These are phyloP conservation scores for Portevinia maculata DNA, from an alignment of 2,888 invertebrate species.

Conservation along the genomic window DNA sequence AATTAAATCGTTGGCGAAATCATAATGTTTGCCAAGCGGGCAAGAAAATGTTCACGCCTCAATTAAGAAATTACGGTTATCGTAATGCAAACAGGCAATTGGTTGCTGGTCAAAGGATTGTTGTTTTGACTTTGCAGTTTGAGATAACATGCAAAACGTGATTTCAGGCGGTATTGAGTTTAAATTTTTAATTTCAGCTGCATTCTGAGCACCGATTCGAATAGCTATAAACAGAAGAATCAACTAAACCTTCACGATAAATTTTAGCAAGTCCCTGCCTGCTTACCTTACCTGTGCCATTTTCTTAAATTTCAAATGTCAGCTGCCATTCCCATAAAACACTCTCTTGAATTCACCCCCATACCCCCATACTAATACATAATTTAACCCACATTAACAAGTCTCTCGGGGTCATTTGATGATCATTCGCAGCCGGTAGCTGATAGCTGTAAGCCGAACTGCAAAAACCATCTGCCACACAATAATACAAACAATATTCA, in stretches of 20 bases:
- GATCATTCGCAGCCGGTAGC: constrained; percentile 34
- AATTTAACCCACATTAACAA: constrained; percentile 52
- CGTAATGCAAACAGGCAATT: constrained; percentile 16
- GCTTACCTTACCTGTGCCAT: too few species aligned
- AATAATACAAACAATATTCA: constrained; percentile 68
- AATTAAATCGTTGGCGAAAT: constrained; percentile 59
- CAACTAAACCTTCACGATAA: too few species aligned
- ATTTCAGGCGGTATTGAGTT: too few species aligned
- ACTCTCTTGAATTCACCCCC: background rate
- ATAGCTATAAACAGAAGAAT: too few species aligned
- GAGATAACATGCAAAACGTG: too few species aligned
- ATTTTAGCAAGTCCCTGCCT: too few species aligned
- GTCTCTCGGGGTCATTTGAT: constrained; percentile 49
- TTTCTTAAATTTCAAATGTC: background rate
- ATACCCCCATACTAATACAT: constrained; percentile 6
- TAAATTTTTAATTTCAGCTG: too few species aligned
- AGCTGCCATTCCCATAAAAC: background rate
- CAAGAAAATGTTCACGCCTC: constrained; percentile 52
- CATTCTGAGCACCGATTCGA: too few species aligned
- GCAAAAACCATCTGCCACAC: constrained; percentile 47
- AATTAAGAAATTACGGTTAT: constrained; percentile 62
- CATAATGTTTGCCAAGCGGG: constrained; percentile 41
- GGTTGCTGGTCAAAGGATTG: background rate
- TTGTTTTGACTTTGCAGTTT: background rate
- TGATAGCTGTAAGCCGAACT: background rate